A percentile compares a stretch with the other conserved stretches of the same genome.
These are phyloP conservation scores for Hydrochoerus hydrochaeris DNA, from an alignment of 2,113 vertebrate species.

Conservation along the genomic window DNA sequence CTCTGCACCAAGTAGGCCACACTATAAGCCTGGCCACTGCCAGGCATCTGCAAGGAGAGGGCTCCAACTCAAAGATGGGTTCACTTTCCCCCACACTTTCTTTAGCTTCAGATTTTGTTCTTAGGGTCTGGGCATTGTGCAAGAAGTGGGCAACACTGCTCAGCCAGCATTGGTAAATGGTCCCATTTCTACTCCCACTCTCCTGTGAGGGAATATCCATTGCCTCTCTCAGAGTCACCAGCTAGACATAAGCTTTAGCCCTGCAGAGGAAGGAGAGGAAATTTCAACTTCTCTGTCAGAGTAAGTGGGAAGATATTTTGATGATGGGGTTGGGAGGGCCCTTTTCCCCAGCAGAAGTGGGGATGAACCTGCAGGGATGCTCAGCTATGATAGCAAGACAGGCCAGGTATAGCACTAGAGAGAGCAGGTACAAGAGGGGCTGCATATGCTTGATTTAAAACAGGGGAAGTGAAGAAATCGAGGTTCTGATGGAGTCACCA, in stretches of 20 bases:
- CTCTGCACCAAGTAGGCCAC: neutral
- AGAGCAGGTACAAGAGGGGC: neutral
- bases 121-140: neutral
- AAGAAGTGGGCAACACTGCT: neutral
- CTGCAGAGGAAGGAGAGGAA: neutral
- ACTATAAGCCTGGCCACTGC: accelerated
- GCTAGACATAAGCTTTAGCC: neutral
- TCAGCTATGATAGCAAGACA: neutral
- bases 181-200: neutral
- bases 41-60: neutral
- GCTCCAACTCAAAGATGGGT: neutral
- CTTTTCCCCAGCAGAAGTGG: neutral
- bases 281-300: neutral
- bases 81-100: neutral
- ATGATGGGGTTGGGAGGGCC: neutral
- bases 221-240: neutral
- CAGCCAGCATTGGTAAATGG: neutral
- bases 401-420: accelerated
- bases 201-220: neutral
- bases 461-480: neutral
- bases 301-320: neutral
- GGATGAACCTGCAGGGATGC: neutral
- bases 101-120: neutral
- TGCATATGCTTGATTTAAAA: neutral
- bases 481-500: neutral